A percentile compares a stretch with the other conserved stretches of the same genome.
These are phyloP conservation scores for Zophobas atratus DNA, from an alignment of 1,140 invertebrate species.

Conservation along the genomic window DNA sequence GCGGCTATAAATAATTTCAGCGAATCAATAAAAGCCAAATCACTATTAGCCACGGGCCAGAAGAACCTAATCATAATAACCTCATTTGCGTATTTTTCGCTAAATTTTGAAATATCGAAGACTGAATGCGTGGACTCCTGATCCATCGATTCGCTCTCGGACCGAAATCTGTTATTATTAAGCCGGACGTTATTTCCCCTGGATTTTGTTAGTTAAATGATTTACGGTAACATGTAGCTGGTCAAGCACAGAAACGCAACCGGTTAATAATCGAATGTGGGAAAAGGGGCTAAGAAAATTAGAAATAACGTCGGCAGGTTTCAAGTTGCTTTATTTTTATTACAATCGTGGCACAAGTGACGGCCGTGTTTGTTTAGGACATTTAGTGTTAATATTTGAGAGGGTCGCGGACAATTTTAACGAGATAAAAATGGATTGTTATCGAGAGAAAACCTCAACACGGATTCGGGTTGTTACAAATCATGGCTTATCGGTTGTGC, in stretches of 20 bases:
- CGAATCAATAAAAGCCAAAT: background rate
- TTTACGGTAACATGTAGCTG: conserved; percentile 31
- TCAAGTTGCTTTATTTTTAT: conserved; percentile 24
- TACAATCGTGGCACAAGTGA: background rate
- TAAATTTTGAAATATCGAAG: background rate
- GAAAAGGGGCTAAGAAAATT: conserved; percentile 14
- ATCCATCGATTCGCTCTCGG: conserved; percentile 25
- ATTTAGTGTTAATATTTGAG: conserved; percentile 30
- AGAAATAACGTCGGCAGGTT: conserved; percentile 23
- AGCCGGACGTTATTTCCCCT: conserved; percentile 24
- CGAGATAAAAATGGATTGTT: conserved; percentile 8
- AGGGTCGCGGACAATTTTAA: conserved; percentile 3
- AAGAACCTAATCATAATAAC: background rate
- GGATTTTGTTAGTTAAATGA: conserved; percentile 39
- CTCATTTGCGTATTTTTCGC: background rate
- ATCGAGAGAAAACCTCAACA: conserved; percentile 17
- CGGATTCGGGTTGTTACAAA: background rate
- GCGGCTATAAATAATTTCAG: background rate
- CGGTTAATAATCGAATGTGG: conserved; percentile 19
- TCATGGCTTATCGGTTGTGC: background rate
- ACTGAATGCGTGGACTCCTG: conserved; percentile 14
- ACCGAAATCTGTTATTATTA: conserved; percentile 35
- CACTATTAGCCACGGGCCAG: background rate
- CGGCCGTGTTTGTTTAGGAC: conserved; percentile 14
- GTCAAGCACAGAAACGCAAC: conserved; percentile 28